A percentile compares a stretch with the other conserved stretches of the same genome.
phyloP scores from a whole-genome alignment of 2,888 invertebrate genomes.

The Tridacna gigas region DNA sequence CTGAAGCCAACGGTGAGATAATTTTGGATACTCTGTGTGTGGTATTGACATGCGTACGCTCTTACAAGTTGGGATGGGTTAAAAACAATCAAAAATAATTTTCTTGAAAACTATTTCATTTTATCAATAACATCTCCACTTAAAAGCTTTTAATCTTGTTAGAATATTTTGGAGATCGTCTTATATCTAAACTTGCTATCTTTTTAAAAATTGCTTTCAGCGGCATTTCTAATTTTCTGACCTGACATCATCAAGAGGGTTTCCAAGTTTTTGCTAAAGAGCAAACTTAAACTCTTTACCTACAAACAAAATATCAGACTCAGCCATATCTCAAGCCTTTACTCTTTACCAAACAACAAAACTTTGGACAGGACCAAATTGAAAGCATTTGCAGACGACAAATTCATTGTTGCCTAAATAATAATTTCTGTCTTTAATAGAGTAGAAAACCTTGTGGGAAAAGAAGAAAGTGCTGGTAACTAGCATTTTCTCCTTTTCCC shows the following conservation, averaged over 20 bases:
- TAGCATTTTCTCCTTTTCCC: not conserved
- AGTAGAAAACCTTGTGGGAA: not conserved
- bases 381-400: not conserved
- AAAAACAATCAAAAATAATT: constrained; percentile 13
- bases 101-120: not conserved
- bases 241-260: not conserved
- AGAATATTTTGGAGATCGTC: constrained; percentile 2
- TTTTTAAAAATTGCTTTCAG: constrained; percentile 5
- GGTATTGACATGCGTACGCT: not conserved
- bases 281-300: not conserved
- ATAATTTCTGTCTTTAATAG: not conserved
- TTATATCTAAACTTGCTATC: constrained; percentile 1
- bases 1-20: no score
- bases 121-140: constrained; percentile 3
- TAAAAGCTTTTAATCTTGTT: constrained; percentile 24
- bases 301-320: not conserved
- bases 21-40: not conserved
- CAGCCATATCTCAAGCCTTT: not conserved
- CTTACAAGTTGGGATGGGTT: not conserved
- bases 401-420: not conserved
- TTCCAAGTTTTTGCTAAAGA: not conserved
- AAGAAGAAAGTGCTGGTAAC: constrained; percentile 5
- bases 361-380: not conserved
- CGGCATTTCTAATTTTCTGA: constrained; percentile 1
- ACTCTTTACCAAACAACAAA: constrained; percentile 5